Conservation (phyloP, 23 tunicate genomes). For the Halocynthia aurantium region DNA sequence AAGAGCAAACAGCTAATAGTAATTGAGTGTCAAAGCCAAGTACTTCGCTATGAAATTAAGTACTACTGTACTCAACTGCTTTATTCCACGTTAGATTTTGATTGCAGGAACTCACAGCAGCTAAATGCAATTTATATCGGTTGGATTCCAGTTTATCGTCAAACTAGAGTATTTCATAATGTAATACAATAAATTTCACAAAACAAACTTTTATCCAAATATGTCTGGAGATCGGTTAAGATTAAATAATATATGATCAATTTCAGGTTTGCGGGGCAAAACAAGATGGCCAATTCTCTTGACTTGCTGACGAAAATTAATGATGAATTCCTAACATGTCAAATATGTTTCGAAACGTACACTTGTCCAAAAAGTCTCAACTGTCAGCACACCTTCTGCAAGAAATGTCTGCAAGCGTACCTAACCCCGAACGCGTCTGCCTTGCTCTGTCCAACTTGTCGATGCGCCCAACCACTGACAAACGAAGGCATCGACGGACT, state of each 20-base stretch:
- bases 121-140: no score
- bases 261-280: slow-evolving; percentile 70
- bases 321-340: slow-evolving; percentile 94
- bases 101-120: no score
- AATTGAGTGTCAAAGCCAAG: no score
- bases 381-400: slow-evolving; percentile 98
- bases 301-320: slow-evolving; percentile 89
- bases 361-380: slow-evolving; percentile 89
- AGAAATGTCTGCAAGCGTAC: slow-evolving; percentile 93
- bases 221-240: no score
- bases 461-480: slow-evolving; percentile 70
- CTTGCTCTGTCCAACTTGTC: slow-evolving; percentile 87
- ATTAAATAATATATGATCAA: background rate
- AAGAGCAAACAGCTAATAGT: no score
- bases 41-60: no score
- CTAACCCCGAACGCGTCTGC: slow-evolving; percentile 69
- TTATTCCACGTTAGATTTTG: no score
- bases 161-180: no score
- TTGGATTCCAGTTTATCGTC: no score
- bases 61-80: no score
- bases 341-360: slow-evolving; percentile 91
- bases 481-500: slow-evolving; percentile 67
- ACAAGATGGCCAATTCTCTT: slow-evolving; percentile 84
- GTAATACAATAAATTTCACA: no score
- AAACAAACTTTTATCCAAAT: no score